A percentile compares a stretch with the other conserved stretches of the same genome.
These are phyloP conservation scores for Syrista parreyssii DNA, from an alignment of 2,888 invertebrate genomes.

Conservation along the genomic window DNA sequence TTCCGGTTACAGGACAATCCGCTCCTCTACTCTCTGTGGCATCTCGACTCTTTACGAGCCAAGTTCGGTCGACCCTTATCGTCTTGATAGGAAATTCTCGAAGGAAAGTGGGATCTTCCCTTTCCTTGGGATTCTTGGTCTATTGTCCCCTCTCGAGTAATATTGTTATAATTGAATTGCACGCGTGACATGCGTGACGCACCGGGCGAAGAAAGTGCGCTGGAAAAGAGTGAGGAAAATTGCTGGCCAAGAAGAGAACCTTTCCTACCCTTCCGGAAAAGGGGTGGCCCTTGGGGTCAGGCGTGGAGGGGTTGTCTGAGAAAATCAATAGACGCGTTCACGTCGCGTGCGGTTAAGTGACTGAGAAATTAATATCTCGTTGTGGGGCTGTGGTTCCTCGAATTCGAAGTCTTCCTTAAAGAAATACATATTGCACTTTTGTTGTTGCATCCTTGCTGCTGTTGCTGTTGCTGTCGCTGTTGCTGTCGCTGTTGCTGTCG, in stretches of 20 bases:
- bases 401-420: background rate
- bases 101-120: background rate
- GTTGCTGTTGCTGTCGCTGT: too few relatives aligned
- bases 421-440: background rate
- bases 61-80: background rate
- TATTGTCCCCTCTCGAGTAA: conserved; percentile 30
- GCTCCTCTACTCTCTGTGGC: background rate
- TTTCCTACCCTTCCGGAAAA: conserved; percentile 37
- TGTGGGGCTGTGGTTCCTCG: conserved; percentile 35
- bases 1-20: background rate
- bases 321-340: conserved; percentile 61
- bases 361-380: conserved; percentile 63
- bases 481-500: background rate
- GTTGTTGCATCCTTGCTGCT: background rate
- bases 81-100: background rate
- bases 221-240: conserved; percentile 46
- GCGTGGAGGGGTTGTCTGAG: conserved; percentile 37
- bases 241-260: conserved; percentile 39
- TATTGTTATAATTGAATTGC: conserved; percentile 57
- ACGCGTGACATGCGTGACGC: conserved; percentile 25
- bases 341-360: conserved; percentile 63
- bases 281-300: conserved; percentile 39
- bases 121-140: background rate
- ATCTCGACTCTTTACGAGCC: conserved; percentile 2
- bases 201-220: background rate